phyloP scores from a whole-genome alignment of 1,140 invertebrate genomes.

The Bombus waltoni region DNA sequence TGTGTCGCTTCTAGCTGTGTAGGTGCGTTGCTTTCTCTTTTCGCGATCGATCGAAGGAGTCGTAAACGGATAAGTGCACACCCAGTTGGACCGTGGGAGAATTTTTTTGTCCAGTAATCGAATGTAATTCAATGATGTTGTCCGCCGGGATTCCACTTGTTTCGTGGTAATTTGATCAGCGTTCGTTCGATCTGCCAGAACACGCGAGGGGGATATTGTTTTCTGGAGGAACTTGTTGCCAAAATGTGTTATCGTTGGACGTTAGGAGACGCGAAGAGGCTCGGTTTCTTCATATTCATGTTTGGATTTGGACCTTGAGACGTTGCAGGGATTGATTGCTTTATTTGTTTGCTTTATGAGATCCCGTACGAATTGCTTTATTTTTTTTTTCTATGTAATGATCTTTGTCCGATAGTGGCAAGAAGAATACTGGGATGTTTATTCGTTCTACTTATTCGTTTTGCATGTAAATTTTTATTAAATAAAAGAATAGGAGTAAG shows the following conservation, averaged over 20 bases:
- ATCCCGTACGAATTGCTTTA: no score
- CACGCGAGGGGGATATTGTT: background rate
- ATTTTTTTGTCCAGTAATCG: background rate
- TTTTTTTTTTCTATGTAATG: no score
- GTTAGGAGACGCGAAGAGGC: background rate
- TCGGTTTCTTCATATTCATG: background rate
- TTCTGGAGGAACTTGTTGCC: background rate
- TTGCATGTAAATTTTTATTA: no score
- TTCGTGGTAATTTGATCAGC: background rate
- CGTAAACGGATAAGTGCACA: background rate
- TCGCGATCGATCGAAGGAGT: background rate
- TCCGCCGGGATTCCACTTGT: background rate
- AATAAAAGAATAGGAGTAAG: no score
- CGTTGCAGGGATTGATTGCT: background rate
- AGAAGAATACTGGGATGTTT: no score
- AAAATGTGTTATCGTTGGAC: background rate
- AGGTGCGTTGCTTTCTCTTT: background rate
- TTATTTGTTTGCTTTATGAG: no score
- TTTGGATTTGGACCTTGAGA: background rate
- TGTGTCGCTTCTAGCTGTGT: background rate
- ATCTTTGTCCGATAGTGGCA: no score
- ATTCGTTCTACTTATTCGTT: no score
- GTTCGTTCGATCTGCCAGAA: background rate
- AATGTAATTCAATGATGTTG: background rate
- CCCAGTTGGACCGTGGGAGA: background rate